Base-by-base conservation (phyloP, 1,140 invertebrate genomes). In the Trachelipus rathkii region DNA sequence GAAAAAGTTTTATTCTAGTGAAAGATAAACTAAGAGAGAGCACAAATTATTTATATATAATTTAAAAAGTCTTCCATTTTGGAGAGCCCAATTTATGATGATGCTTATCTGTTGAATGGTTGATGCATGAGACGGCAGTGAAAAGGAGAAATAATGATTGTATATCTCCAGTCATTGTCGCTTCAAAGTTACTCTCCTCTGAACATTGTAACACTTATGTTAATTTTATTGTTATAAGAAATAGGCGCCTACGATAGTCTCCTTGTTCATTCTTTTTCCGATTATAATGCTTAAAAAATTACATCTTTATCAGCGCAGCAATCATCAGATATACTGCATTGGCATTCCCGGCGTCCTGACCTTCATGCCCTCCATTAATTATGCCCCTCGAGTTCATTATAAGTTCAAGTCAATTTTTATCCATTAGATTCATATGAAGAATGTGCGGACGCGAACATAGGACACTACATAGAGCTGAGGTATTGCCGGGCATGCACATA, bases 331-430 rank as follows among this genome's bases (percentile, higher is more conserved):
- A 81, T 74, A 81, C n/a, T 81, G 80, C 80, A 81, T 74, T 81
- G 80, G 80, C 80, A 77, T 73, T 81, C 80, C 21, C 80, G 80
- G 74, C 77, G 80, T 72, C 80, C 80, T 44, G 80, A n/a, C 80
- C n/a, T 75, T 81, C 69, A n/a, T 81, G 80, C 74, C 80, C 80
- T n/a, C 23, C 77, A 77, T 72, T 81, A 77, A n/a, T n/a, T n/a
- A n/a, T n/a, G n/a, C n/a, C n/a, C 78, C 77, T 75, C 80, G 79
- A 81, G 80, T 81, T 81, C 76, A n/a, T n/a, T 81, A 79, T 81
- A 81, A 81, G 76, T 81, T 81, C 80, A 81, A 81, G 77, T 81
- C 74, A 81, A 81, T 77, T 79, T 81, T n/a, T n/a, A n/a, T n/a
- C n/a, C n/a, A n/a, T 77, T 79, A 81, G 80, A 81, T 81, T 43